Conservation (phyloP, 2,797 vertebrate species). For the Helostoma temminkii region DNA sequence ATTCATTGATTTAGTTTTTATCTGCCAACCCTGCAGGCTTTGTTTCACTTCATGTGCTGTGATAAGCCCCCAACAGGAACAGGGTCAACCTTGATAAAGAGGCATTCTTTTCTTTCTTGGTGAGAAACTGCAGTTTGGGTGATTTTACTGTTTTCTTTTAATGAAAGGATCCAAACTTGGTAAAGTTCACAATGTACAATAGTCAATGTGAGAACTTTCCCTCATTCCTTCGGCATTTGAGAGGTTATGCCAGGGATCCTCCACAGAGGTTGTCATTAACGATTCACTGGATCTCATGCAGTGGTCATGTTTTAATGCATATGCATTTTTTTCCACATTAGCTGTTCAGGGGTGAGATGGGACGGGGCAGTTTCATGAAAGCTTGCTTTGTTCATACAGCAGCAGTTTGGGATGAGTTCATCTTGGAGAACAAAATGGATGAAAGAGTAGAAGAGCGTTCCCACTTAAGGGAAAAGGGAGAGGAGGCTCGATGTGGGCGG, state of each 20-base stretch:
- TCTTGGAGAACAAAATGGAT: conserved; percentile 76
- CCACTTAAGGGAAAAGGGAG: conserved; percentile 53
- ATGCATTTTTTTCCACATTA: conserved; percentile 66
- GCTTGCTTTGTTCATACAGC: conserved; percentile 72
- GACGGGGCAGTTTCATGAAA: conserved; percentile 70
- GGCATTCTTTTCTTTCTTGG: conserved; percentile 52
- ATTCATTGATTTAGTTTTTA: conserved; percentile 5
- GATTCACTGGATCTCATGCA: conserved; percentile 18
- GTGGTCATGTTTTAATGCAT: conserved; percentile 43
- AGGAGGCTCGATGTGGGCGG: conserved; percentile 26
- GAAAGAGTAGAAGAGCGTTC: conserved; percentile 66
- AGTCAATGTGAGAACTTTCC: conserved; percentile 3
- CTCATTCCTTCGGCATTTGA: conserved; percentile 1
- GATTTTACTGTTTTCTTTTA: background rate
- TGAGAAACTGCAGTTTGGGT: background rate
- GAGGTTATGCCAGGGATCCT: conserved; percentile 34
- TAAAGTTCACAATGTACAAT: background rate
- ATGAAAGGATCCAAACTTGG: background rate
- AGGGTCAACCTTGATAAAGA: conserved; percentile 59
- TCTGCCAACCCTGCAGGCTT: conserved; percentile 38
- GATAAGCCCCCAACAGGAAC: conserved; percentile 57
- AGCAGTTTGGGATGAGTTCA: conserved; percentile 75
- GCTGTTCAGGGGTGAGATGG: conserved; percentile 42
- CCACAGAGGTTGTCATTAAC: conserved; percentile 28
- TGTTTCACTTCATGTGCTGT: conserved; percentile 47